Evolutionary conservation across 37 sponge, comb jelly and placozoan species (phyloP).

Genomic region (Ianthella basta): DNA sequence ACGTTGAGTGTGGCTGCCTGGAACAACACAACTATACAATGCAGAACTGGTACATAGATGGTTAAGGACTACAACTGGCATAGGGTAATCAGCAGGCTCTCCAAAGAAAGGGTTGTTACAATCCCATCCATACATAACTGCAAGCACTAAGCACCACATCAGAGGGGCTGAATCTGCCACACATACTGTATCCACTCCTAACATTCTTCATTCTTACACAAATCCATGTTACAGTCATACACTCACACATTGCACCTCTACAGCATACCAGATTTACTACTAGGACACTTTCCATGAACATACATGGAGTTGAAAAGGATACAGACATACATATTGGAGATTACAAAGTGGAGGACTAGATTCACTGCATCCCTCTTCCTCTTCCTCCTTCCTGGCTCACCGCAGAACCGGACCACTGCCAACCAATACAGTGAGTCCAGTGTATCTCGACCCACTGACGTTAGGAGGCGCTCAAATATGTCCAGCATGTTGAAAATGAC

Average conservation of each 20-base stretch:
- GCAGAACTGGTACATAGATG: slow-evolving; percentile 58
- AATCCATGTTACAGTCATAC: no score
- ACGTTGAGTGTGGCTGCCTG: slow-evolving; percentile 91
- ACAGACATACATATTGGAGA: slow-evolving; percentile 36
- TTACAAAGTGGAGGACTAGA: slow-evolving; percentile 9
- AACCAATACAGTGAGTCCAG: slow-evolving; percentile 86
- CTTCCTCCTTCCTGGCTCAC: slow-evolving; percentile 13
- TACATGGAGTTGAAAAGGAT: slow-evolving; percentile 24
- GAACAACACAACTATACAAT: slow-evolving; percentile 64
- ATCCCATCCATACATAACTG: no score
- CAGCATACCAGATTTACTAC: no score
- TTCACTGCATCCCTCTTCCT: background rate
- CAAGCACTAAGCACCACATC: no score
- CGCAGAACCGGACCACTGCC: slow-evolving; percentile 32
- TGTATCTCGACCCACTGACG: slow-evolving; percentile 85
- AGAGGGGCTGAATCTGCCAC: no score
- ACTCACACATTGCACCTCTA: no score
- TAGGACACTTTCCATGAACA: no score
- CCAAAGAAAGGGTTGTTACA: no score
- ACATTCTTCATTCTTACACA: no score
- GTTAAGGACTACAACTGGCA: slow-evolving; percentile 10
- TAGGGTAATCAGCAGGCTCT: no score
- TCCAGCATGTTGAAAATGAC: slow-evolving; percentile 98
- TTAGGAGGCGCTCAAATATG: slow-evolving; percentile 80
- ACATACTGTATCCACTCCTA: no score